Percentiles rank a stretch among this genome's conserved stretches.
Conservation (phyloP, 2,888 invertebrate species). For the Muschampia plurimacula region DNA sequence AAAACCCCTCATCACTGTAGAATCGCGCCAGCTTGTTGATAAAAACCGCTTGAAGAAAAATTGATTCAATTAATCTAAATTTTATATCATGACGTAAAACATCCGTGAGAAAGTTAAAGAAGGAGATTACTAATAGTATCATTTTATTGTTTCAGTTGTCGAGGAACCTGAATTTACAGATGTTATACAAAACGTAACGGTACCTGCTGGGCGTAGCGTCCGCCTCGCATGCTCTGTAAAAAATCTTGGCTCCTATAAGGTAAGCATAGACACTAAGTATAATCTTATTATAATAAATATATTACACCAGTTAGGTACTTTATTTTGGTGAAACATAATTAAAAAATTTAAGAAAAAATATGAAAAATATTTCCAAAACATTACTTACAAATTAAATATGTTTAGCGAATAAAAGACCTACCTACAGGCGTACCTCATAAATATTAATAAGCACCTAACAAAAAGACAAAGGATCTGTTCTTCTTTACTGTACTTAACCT, state of each 20-base stretch:
- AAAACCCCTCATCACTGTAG: slow-evolving; percentile 78
- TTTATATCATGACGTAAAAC: slow-evolving; percentile 54
- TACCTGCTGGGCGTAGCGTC: slow-evolving; percentile 95
- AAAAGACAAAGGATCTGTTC: slow-evolving; percentile 19
- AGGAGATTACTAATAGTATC: slow-evolving; percentile 19
- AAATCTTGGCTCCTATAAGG: slow-evolving; percentile 96
- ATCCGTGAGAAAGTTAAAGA: slow-evolving; percentile 12
- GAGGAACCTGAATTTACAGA: slow-evolving; percentile 96
- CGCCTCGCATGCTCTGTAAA: slow-evolving; percentile 96
- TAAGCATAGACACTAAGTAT: slow-evolving; percentile 62
- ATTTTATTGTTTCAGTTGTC: slow-evolving; percentile 87
- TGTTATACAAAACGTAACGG: slow-evolving; percentile 95
- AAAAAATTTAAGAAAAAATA: no score
- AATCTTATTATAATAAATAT: no score
- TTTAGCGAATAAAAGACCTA: no score
- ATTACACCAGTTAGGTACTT: no score
- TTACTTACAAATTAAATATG: background rate
- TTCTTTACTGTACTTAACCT: slow-evolving; percentile 43
- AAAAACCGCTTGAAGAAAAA: slow-evolving; percentile 57
- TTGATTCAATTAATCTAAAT: slow-evolving; percentile 67
- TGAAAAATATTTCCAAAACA: no score
- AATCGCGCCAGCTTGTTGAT: slow-evolving; percentile 65
- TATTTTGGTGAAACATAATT: no score
- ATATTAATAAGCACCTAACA: background rate
- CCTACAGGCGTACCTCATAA: slow-evolving; percentile 6